These are phyloP conservation scores for Dascillus cervinus DNA, from an alignment of 2,888 invertebrate genomes.

Conservation along the genomic window DNA sequence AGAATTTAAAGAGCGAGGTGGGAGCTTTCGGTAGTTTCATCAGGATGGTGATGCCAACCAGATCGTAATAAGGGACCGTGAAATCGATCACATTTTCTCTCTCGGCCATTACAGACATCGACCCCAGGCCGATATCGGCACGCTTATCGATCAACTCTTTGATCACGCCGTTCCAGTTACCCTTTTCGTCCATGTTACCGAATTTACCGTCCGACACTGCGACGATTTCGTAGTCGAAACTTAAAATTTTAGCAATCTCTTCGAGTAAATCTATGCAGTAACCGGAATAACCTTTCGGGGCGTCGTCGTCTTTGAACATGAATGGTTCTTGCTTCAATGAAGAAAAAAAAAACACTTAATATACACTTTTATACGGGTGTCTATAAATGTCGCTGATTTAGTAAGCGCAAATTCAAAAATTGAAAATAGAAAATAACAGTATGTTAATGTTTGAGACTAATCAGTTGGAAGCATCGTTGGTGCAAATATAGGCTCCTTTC, in stretches of 20 bases:
- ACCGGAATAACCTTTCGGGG: conserved; percentile 66
- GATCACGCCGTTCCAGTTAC: conserved; percentile 55
- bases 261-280: conserved; percentile 93
- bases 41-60: conserved; percentile 93
- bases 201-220: conserved; percentile 74
- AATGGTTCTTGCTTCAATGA: conserved; percentile 87
- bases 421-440: too few species aligned
- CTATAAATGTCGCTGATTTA: too few species aligned
- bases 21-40: conserved; percentile 86
- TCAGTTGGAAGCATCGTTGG: too few species aligned
- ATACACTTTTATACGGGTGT: too few species aligned
- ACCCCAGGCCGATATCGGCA: conserved; percentile 90
- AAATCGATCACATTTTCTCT: conserved; percentile 95
- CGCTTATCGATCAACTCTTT: conserved; percentile 62
- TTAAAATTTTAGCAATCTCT: conserved; percentile 73
- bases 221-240: conserved; percentile 85
- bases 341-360: conserved; percentile 33
- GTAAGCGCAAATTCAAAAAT: too few species aligned
- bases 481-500: too few species aligned
- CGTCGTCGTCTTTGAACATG: conserved; percentile 60
- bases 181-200: conserved; percentile 81
- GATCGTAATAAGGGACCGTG: conserved; percentile 96
- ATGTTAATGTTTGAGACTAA: too few species aligned
- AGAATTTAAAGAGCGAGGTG: conserved; percentile 92
- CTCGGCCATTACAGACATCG: conserved; percentile 95